Conservation (phyloP, 2,888 invertebrate species). For the Nephrotoma flavescens region DNA sequence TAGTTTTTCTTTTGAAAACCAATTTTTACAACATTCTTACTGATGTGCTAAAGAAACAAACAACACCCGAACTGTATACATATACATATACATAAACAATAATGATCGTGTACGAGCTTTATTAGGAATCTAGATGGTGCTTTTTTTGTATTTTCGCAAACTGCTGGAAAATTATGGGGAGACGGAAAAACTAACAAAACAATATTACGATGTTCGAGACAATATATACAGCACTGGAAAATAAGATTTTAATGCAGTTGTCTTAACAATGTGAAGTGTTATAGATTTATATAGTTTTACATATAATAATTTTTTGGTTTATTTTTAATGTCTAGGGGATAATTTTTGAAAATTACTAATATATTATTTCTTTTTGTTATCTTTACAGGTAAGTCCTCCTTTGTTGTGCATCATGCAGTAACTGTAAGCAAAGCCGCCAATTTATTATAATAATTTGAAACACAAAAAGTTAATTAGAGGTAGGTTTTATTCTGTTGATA, state of each 20-base stretch:
- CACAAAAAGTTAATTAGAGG: no score
- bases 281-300: not conserved
- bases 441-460: no score
- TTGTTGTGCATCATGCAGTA: no score
- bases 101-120: not conserved
- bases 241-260: not conserved
- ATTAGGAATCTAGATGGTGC: not conserved
- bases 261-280: not conserved
- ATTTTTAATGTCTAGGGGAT: not conserved
- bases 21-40: not conserved
- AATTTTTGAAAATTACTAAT: not conserved
- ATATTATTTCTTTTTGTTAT: not conserved
- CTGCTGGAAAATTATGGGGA: not conserved
- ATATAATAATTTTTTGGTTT: not conserved
- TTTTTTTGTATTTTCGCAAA: not conserved
- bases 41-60: not conserved
- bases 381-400: not conserved
- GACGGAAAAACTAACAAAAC: not conserved
- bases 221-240: not conserved
- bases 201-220: not conserved
- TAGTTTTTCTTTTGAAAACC: not conserved
- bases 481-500: no score
- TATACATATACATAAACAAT: not conserved
- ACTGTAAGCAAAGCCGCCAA: no score
- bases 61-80: not conserved